Conservation (phyloP, 2,797 vertebrate genomes). For the Anas bahamensis region DNA sequence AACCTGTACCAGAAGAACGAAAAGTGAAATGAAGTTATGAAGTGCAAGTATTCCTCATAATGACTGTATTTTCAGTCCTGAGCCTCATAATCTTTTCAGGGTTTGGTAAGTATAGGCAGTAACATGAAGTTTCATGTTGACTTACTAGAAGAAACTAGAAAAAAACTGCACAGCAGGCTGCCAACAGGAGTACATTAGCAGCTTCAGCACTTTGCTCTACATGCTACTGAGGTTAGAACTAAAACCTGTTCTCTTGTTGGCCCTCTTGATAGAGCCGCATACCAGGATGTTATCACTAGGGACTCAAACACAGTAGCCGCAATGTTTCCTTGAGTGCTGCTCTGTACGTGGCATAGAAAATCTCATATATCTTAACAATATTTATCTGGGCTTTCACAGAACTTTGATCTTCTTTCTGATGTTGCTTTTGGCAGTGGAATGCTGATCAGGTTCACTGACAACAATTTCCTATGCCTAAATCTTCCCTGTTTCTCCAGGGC, state of each 20-base stretch:
- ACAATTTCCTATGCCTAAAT: background rate
- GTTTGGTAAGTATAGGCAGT: background rate
- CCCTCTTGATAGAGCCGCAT: background rate
- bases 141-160: background rate
- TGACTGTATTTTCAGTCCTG: background rate
- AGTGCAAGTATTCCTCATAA: background rate
- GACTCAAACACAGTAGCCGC: background rate
- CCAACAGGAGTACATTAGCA: background rate
- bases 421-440: background rate
- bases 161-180: background rate
- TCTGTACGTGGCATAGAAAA: background rate
- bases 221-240: background rate
- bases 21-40: background rate
- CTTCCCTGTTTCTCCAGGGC: background rate
- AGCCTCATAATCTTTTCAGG: background rate
- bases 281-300: background rate
- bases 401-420: background rate
- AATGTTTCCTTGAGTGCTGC: background rate
- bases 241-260: background rate
- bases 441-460: background rate
- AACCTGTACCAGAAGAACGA: background rate
- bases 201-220: background rate
- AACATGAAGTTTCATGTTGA: background rate
- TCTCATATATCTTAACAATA: background rate
- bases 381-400: background rate